phyloP scores from a whole-genome alignment of 2,888 invertebrate species.

The Drosophila mimica region DNA sequence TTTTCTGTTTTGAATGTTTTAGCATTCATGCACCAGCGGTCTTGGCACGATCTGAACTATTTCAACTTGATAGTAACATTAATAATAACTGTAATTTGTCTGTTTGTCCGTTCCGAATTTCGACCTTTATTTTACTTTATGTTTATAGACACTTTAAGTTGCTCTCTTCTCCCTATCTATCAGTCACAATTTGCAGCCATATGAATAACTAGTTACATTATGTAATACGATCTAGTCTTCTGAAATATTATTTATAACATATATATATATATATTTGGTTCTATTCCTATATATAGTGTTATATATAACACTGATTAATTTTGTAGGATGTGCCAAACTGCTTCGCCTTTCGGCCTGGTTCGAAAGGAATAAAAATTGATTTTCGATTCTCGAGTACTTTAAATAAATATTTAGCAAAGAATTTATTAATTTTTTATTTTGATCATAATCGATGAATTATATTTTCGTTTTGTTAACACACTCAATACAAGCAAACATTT shows the following conservation, averaged over 20 bases:
- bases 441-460: constrained; percentile 18
- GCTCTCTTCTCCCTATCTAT: not conserved
- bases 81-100: constrained; percentile 21
- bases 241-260: constrained; percentile 17
- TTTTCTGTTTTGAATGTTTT: constrained; percentile 32
- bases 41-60: constrained; percentile 46
- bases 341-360: constrained; percentile 41
- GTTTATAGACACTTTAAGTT: not conserved
- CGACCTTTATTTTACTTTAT: not conserved
- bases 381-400: constrained; percentile 53
- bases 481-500: constrained; percentile 51
- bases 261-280: constrained; percentile 1
- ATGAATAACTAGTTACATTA: constrained; percentile 30
- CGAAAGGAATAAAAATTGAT: constrained; percentile 48
- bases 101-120: constrained; percentile 17
- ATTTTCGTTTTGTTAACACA: constrained; percentile 51
- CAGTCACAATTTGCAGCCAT: constrained; percentile 43
- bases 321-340: constrained; percentile 52
- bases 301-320: not conserved
- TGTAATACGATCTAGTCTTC: constrained; percentile 61
- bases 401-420: constrained; percentile 59
- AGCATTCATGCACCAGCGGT: constrained; percentile 20
- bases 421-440: constrained; percentile 58
- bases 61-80: constrained; percentile 2
- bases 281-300: too few relatives aligned